These are phyloP conservation scores for Arothron firmamentum DNA, from an alignment of 2,113 vertebrate genomes.

Conservation along the genomic window DNA sequence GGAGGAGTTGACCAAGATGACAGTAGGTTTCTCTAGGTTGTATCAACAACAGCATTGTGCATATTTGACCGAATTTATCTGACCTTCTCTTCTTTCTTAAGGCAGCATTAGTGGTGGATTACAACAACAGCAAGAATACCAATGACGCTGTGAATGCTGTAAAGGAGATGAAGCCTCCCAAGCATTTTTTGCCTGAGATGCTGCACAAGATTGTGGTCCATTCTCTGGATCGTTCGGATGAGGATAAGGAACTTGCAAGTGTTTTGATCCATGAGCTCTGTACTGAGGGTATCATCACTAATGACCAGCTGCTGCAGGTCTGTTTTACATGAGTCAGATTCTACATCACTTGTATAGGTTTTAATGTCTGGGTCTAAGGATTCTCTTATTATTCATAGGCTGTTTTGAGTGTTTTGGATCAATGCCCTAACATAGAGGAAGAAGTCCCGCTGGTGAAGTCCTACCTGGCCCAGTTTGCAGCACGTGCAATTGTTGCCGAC, in stretches of 20 bases:
- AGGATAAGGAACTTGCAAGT: conserved; percentile 90
- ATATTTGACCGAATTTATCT: not conserved
- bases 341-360: not conserved
- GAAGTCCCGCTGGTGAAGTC: conserved; percentile 97
- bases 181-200: conserved; percentile 94
- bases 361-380: not conserved
- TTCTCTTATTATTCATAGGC: conserved; percentile 68
- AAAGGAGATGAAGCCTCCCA: conserved; percentile 92
- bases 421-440: conserved; percentile 94
- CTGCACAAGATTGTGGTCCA: conserved; percentile 88
- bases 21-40: conserved; percentile 74
- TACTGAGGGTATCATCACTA: conserved; percentile 85
- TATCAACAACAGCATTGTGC: not conserved
- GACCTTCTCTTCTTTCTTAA: conserved; percentile 33
- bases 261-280: conserved; percentile 86
- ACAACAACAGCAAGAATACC: conserved; percentile 86
- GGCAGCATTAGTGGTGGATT: conserved; percentile 89
- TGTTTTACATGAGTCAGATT: not conserved
- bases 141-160: conserved; percentile 84
- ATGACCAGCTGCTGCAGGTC: conserved; percentile 95
- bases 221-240: conserved; percentile 88
- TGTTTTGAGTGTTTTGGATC: conserved; percentile 88
- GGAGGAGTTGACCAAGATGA: conserved; percentile 94
- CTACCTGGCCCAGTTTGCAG: conserved; percentile 95
- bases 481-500: conserved; percentile 88